Percentiles rank a stretch among this genome's conserved stretches.
Conservation (phyloP, 2,888 invertebrate genomes). For the Lasioglossum vierecki region DNA sequence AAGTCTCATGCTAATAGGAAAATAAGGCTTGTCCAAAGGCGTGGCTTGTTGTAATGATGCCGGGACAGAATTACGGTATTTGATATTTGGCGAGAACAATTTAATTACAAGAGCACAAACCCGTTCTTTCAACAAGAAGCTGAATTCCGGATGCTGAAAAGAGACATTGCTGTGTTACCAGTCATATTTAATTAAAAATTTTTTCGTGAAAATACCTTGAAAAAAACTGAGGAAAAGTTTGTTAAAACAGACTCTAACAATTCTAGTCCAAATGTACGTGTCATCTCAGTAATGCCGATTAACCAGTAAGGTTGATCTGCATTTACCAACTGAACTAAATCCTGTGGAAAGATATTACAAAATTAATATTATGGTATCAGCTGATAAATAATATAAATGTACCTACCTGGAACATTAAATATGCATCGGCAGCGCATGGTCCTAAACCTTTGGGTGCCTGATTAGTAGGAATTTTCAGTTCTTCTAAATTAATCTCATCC, state of each 20-base stretch:
- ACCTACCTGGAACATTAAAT: slow-evolving; percentile 94
- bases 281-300: slow-evolving; percentile 98
- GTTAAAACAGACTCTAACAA: slow-evolving; percentile 96
- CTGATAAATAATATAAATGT: slow-evolving; percentile 44
- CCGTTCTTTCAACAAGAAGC: slow-evolving; percentile 96
- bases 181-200: neutral
- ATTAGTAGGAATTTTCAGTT: slow-evolving; percentile 90
- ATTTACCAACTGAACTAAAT: slow-evolving; percentile 97
- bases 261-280: slow-evolving; percentile 97
- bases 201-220: slow-evolving; percentile 86
- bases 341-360: slow-evolving; percentile 85
- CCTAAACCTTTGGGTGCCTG: slow-evolving; percentile 92
- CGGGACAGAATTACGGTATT: slow-evolving; percentile 90
- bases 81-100: slow-evolving; percentile 99
- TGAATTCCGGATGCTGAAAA: slow-evolving; percentile 95
- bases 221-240: slow-evolving; percentile 93
- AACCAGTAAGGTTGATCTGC: slow-evolving; percentile 98
- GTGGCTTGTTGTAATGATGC: slow-evolving; percentile 87
- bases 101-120: slow-evolving; percentile 99
- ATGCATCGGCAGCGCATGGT: slow-evolving; percentile 97
- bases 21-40: slow-evolving; percentile 95
- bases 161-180: slow-evolving; percentile 8
- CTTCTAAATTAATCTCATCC: slow-evolving; percentile 89
- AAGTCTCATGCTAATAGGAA: slow-evolving; percentile 98
- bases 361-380: neutral